phyloP scores from a whole-genome alignment of 2,797 vertebrate species.

The Onychomys leucogaster region DNA sequence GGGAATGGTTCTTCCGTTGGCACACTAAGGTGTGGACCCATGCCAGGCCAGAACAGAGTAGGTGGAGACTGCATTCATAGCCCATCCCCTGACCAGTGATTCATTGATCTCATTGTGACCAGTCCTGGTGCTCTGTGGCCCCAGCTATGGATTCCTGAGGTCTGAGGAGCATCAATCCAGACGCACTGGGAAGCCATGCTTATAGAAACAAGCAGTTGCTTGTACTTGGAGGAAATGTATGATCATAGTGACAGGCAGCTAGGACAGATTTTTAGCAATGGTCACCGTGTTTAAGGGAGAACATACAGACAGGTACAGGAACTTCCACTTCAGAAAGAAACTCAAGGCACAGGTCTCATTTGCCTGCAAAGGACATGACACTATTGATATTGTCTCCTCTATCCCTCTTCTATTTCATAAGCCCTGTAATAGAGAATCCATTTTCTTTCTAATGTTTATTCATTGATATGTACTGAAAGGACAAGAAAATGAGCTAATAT shows the following conservation, averaged over 20 bases:
- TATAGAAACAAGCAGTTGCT: background rate
- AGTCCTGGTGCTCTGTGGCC: background rate
- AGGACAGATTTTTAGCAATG: background rate
- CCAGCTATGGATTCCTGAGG: background rate
- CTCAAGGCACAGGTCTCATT: background rate
- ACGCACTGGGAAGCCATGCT: background rate
- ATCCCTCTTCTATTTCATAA: background rate
- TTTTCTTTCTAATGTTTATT: constrained; percentile 35
- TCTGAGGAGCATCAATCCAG: background rate
- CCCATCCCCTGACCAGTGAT: background rate
- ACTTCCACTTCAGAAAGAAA: background rate
- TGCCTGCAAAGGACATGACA: background rate
- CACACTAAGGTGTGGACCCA: background rate
- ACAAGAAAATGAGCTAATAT: constrained; percentile 12
- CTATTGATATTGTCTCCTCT: background rate
- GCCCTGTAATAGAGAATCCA: background rate
- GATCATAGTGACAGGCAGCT: background rate
- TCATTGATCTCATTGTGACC: background rate
- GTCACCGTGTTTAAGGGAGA: background rate
- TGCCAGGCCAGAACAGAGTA: background rate
- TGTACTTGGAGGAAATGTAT: background rate
- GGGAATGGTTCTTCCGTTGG: background rate
- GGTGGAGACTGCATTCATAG: background rate
- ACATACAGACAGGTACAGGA: background rate
- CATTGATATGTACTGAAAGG: background rate